These are phyloP conservation scores for Numenius arquata DNA, from an alignment of 2,113 vertebrate genomes.

Conservation along the genomic window DNA sequence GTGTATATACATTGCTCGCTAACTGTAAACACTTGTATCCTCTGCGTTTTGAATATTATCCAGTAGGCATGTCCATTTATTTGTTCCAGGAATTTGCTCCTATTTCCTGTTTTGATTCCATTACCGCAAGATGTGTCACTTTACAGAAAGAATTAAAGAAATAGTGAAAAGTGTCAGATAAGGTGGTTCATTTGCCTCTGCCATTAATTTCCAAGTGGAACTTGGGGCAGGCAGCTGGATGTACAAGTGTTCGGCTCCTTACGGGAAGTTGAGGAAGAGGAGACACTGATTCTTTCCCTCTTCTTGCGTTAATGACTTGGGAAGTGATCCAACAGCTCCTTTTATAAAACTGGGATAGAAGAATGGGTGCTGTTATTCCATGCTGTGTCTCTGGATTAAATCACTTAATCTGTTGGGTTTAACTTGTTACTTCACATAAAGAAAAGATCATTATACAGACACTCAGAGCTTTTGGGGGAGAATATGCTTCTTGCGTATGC, in stretches of 20 bases:
- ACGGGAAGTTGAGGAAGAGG: not conserved
- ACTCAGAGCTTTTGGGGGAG: not conserved
- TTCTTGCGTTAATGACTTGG: not conserved
- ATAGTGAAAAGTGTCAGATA: not conserved
- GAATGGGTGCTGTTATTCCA: not conserved
- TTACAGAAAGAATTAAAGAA: not conserved
- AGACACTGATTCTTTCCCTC: not conserved
- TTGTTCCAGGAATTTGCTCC: slow-evolving; percentile 40
- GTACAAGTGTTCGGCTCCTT: rapidly evolving
- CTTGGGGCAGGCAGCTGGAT: not conserved
- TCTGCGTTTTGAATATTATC: slow-evolving; percentile 8
- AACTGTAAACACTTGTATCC: not conserved
- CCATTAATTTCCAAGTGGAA: not conserved
- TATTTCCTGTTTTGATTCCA: slow-evolving; percentile 45
- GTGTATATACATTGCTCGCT: not conserved
- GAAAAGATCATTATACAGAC: not conserved
- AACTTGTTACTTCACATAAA: not conserved
- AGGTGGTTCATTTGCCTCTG: not conserved
- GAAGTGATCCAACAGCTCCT: not conserved
- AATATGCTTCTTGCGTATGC: rapidly evolving
- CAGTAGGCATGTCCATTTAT: not conserved
- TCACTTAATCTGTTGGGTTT: not conserved
- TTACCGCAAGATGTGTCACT: not conserved
- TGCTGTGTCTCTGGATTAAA: not conserved
- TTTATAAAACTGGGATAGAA: not conserved